A percentile compares a stretch with the other conserved stretches of the same genome.
Evolutionary conservation across 2,113 vertebrate species (phyloP).

Genomic region (Petrocephalus zakoni): DNA sequence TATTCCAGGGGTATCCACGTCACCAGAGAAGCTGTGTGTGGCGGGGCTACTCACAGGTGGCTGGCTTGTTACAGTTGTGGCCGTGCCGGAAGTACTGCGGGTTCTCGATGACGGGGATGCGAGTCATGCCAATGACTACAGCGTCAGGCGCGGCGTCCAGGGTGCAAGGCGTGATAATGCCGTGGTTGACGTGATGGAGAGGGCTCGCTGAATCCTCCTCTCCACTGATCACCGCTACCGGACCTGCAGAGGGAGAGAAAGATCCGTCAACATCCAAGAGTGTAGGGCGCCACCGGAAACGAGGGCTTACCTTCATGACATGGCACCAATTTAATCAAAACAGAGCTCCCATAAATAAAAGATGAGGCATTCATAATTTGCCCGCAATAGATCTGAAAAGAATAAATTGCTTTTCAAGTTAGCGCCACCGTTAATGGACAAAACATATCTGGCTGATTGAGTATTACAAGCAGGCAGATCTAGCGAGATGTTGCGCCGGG

Average conservation of each 20-base stretch:
- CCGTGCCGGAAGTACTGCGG: conserved; percentile 95
- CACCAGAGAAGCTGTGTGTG: background rate
- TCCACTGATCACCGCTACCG: conserved; percentile 87
- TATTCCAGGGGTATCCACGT: background rate
- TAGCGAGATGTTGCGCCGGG: background rate
- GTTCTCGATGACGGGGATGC: conserved; percentile 93
- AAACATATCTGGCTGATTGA: conserved; percentile 5
- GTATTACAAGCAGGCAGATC: background rate
- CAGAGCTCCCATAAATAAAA: conserved; percentile 23
- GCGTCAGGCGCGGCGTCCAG: conserved; percentile 78
- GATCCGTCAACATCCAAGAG: background rate
- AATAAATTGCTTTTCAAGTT: conserved; percentile 20
- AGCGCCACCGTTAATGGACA: conserved; percentile 18
- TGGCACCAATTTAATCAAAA: conserved; percentile 24
- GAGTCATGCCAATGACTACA: conserved; percentile 91
- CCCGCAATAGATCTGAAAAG: conserved; percentile 22
- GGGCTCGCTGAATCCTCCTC: conserved; percentile 94
- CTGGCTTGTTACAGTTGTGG: conserved; percentile 87
- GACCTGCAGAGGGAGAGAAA: conserved; percentile 59
- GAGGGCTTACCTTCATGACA: conserved; percentile 7
- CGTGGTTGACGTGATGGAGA: conserved; percentile 91
- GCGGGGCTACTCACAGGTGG: conserved; percentile 78
- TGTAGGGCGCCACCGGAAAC: background rate
- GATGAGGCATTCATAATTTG: conserved; percentile 17
- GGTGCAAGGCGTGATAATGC: conserved; percentile 80